Conservation (phyloP, 2,113 vertebrate genomes). For the Bubo blakistoni region DNA sequence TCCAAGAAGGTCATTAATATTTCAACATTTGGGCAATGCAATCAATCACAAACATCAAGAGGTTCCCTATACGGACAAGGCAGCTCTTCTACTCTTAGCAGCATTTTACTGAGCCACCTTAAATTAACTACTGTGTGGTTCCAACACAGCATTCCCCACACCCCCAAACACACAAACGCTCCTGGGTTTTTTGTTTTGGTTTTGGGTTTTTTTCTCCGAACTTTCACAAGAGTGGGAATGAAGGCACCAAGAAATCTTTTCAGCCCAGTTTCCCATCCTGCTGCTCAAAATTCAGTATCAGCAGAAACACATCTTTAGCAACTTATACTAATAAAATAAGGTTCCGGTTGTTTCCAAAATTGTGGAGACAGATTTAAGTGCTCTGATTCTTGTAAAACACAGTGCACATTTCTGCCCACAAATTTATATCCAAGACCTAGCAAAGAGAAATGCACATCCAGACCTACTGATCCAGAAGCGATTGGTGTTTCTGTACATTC, state of each 20-base stretch:
- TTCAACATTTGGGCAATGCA: constrained; percentile 83
- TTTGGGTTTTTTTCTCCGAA: neutral
- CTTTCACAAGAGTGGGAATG: neutral
- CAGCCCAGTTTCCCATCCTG: neutral
- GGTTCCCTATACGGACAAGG: constrained; percentile 72
- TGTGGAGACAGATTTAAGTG: neutral
- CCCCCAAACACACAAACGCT: neutral
- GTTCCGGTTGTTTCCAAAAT: constrained; percentile 49
- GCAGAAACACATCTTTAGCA: constrained; percentile 38
- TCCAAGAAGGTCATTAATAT: constrained; percentile 81
- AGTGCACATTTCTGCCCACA: neutral
- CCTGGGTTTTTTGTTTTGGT: neutral
- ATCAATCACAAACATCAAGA: constrained; percentile 87
- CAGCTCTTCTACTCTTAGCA: constrained; percentile 41
- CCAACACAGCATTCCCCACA: neutral
- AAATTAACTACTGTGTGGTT: constrained; percentile 41
- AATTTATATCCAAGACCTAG: constrained; percentile 21
- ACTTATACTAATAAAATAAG: neutral
- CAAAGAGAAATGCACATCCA: constrained; percentile 66
- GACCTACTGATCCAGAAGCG: constrained; percentile 68
- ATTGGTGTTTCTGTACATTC: constrained; percentile 67
- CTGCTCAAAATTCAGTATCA: constrained; percentile 45
- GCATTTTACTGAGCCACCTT: constrained; percentile 42
- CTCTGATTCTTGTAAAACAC: neutral
- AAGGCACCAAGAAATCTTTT: neutral